Conservation (phyloP, 2,888 invertebrate genomes). For the Carcina quercana region DNA sequence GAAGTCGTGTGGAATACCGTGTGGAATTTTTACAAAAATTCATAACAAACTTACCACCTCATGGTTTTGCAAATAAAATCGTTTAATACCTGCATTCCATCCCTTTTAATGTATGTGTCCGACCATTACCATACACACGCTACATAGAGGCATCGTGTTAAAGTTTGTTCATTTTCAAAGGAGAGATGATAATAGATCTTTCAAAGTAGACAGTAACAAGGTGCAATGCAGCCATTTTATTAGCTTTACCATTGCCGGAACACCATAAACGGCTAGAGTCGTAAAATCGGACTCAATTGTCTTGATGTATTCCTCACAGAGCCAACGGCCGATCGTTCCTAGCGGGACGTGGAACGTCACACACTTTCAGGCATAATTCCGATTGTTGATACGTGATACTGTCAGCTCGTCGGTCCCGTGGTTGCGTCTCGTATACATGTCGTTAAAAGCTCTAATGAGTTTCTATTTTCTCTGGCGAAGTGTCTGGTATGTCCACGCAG, state of each 20-base stretch:
- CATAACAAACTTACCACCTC: no score
- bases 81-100: no score
- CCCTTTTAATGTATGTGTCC: no score
- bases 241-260: conserved; percentile 17
- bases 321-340: conserved; percentile 16
- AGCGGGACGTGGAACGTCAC: conserved; percentile 8
- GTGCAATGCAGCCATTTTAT: conserved; percentile 30
- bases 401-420: conserved; percentile 8
- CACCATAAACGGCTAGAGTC: conserved; percentile 21
- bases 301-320: conserved; percentile 26
- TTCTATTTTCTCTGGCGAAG: conserved; percentile 44
- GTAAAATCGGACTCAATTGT: conserved; percentile 27
- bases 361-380: conserved; percentile 33
- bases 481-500: conserved; percentile 36
- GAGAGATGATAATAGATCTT: conserved; percentile 23
- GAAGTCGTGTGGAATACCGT: no score
- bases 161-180: conserved; percentile 1
- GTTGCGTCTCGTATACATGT: conserved; percentile 31
- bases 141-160: no score
- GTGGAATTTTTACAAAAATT: no score
- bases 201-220: conserved; percentile 35
- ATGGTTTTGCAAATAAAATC: no score
- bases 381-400: neutral
- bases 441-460: conserved; percentile 52
- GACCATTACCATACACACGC: no score